Conservation (phyloP, 2,113 vertebrate species). For the Boulengeromyrus knoepffleri region DNA sequence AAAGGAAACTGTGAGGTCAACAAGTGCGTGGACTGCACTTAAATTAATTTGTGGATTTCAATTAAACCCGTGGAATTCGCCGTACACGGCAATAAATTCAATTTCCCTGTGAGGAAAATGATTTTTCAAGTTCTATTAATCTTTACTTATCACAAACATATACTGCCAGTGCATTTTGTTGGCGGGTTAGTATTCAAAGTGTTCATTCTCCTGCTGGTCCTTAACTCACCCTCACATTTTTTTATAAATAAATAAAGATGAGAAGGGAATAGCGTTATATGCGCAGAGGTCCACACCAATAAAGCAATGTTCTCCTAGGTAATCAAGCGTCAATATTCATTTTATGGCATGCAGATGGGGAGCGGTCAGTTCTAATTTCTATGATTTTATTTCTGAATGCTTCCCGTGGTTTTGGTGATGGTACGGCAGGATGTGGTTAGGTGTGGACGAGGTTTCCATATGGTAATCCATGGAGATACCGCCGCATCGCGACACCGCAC, state of each 20-base stretch:
- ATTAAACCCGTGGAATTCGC: neutral
- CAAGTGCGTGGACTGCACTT: constrained; percentile 4
- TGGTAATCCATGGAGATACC: neutral
- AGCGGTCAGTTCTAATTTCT: neutral
- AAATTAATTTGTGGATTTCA: constrained; percentile 15
- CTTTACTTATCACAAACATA: neutral
- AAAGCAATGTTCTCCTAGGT: neutral
- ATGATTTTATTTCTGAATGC: neutral
- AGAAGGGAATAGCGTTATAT: neutral
- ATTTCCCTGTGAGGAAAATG: neutral
- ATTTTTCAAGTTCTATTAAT: constrained; percentile 7
- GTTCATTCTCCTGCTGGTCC: neutral
- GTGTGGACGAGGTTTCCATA: neutral
- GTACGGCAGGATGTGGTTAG: neutral
- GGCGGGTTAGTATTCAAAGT: neutral
- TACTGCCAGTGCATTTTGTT: neutral
- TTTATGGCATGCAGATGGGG: neutral
- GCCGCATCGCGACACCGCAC: neutral
- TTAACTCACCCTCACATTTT: neutral
- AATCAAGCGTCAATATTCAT: neutral
- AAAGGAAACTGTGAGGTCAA: neutral
- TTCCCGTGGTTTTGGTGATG: neutral
- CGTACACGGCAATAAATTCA: neutral
- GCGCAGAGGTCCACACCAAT: no score
- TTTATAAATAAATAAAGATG: neutral